Evolutionary conservation across 2,113 vertebrate genomes (phyloP).

Genomic region (Carassius carassius): DNA sequence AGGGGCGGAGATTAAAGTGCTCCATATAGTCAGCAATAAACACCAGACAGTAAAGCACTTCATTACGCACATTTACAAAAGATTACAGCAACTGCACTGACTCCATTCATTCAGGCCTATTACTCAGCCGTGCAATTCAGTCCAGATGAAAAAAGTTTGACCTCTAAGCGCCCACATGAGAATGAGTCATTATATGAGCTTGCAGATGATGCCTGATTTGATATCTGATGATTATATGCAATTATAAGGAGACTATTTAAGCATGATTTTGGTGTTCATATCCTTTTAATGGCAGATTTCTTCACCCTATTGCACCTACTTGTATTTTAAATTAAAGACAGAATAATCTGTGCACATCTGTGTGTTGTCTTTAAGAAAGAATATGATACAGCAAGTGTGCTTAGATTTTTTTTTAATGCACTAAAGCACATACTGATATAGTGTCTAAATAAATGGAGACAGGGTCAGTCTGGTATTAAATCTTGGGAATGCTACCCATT

Average conservation of each 20-base stretch:
- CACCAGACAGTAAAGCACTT: not conserved
- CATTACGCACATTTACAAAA: constrained; percentile 4
- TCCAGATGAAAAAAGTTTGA: not conserved
- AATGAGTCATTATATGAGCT: constrained; percentile 11
- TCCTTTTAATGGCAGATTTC: not conserved
- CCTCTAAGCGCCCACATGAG: not conserved
- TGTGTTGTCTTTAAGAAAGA: not conserved
- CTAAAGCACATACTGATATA: not conserved
- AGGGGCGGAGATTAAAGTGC: not conserved
- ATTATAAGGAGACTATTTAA: not conserved
- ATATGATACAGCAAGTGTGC: not conserved
- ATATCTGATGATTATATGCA: not conserved
- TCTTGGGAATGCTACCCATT: not conserved
- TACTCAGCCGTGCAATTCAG: not conserved
- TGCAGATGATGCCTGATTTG: not conserved
- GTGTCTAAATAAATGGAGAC: not conserved
- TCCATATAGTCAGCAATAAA: not conserved
- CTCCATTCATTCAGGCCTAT: not conserved
- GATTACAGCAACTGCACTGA: not conserved
- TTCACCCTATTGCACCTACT: no score
- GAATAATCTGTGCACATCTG: not conserved
- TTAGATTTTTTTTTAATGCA: not conserved
- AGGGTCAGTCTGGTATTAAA: not conserved
- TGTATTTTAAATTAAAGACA: not conserved
- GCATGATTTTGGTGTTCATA: not conserved